Evolutionary conservation across 1,140 invertebrate genomes (phyloP).

Genomic region (Andricus grossulariae): DNA sequence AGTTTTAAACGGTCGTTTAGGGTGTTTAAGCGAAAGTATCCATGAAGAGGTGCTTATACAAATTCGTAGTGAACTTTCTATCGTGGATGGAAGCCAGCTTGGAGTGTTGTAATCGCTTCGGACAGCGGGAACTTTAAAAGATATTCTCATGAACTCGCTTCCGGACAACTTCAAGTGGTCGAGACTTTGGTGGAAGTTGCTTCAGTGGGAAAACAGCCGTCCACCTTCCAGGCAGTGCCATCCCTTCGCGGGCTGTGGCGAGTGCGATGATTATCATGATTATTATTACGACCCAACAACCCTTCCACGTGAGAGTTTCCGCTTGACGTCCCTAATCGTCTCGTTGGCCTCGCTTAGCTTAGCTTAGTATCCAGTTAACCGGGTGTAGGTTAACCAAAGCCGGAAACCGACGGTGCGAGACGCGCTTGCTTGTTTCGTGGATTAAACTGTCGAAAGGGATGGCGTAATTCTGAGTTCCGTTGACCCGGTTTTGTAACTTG

Average conservation of each 20-base stretch:
- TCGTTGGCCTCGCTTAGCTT: slow-evolving; percentile 18
- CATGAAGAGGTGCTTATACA: slow-evolving; percentile 46
- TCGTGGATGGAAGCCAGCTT: slow-evolving; percentile 44
- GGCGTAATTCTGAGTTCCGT: not conserved
- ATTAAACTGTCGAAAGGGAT: slow-evolving; percentile 22
- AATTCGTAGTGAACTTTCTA: slow-evolving; percentile 47
- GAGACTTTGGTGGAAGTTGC: slow-evolving; percentile 44
- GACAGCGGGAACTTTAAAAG: slow-evolving; percentile 47
- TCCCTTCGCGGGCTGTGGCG: slow-evolving; percentile 30
- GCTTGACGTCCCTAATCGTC: slow-evolving; percentile 13
- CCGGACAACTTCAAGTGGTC: slow-evolving; percentile 45
- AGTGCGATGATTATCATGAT: slow-evolving; percentile 24
- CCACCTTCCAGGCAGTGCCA: slow-evolving; percentile 33
- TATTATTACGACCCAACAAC: slow-evolving; percentile 23
- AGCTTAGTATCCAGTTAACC: slow-evolving; percentile 25
- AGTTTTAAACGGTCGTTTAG: slow-evolving; percentile 47
- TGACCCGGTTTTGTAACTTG: no score
- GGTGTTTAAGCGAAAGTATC: slow-evolving; percentile 48
- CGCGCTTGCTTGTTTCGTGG: slow-evolving; percentile 23
- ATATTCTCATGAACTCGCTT: slow-evolving; percentile 48
- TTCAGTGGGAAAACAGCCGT: slow-evolving; percentile 48
- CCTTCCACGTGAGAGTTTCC: slow-evolving; percentile 18
- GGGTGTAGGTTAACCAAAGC: slow-evolving; percentile 5
- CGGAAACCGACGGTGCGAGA: slow-evolving; percentile 15
- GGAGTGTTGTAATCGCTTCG: slow-evolving; percentile 44